Base-by-base conservation (phyloP, 2,888 invertebrate species). In the Hermaeophaga mercurialis region DNA sequence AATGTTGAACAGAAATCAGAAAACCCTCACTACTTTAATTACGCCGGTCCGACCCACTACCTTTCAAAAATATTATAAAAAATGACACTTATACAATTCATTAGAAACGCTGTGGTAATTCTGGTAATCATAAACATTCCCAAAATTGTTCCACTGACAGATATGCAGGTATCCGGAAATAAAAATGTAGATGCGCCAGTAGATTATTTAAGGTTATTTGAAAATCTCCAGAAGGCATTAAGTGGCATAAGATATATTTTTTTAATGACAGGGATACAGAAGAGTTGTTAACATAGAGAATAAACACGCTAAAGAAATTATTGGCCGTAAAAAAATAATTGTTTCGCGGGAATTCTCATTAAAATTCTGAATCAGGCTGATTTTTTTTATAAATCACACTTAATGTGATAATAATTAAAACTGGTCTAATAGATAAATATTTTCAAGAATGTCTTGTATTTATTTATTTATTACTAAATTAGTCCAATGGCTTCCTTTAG, bases 101-200 rank as follows among this genome's bases (percentile, higher is more conserved):
- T 50, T 50, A 41, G 41, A 50, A 41, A 41, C 50, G 19, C 31
- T 50, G 43, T 50, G 41, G 19, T 50, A 41, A 41, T 50, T 50
- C 19, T 8, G 33, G 18, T 41, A 14, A n/a, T 41, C 50, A 33
- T 50, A 50, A 50, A 50, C 41, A 50, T 50, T 41, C 22, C 14
- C 19, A 19, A 43, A 50, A 50, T 50, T 41, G 50, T 43, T 52
- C 17, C 22, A 52, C 33, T 43, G 52, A 52, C 52, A 52, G 52
- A 52, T 52, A 52, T 17, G 34, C 52, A 22, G 50, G 41, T 52
- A 52, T 43, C 50, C 50, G 50, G 50, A 50, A 50, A 52, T 43
- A 44, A 52, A 52, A 49, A 52, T 50, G 50, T 41, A 41, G 31
- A 52, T 43, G 33, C 33, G 52, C 31, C n/a, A 31, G 33, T 52